These are phyloP conservation scores for Yponomeuta sedellus DNA, from an alignment of 2,888 invertebrate species.

Conservation along the genomic window DNA sequence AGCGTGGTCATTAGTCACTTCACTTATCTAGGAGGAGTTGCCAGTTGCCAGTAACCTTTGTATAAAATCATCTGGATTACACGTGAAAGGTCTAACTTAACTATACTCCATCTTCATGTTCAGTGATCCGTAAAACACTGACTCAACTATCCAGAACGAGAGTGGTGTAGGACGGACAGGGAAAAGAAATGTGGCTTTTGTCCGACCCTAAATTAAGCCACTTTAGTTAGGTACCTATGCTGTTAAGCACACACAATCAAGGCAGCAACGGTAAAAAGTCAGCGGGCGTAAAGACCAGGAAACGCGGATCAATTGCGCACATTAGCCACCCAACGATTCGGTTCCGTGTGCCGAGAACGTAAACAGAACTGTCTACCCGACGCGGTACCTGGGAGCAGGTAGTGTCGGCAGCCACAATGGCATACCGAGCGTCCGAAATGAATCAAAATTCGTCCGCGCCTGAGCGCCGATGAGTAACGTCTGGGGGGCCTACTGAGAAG, in stretches of 20 bases:
- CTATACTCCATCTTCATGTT: neutral
- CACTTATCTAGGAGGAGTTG: too few relatives aligned
- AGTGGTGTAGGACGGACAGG: too few relatives aligned
- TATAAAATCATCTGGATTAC: too few relatives aligned
- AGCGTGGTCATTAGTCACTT: too few relatives aligned
- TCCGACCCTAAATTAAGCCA: too few relatives aligned
- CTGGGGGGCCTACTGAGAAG: constrained; percentile 19
- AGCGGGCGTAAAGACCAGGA: neutral
- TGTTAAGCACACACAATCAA: neutral
- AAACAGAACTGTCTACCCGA: constrained; percentile 43
- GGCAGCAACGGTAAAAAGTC: neutral
- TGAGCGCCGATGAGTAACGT: constrained; percentile 44
- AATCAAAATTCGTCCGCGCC: constrained; percentile 58
- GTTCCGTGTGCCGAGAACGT: constrained; percentile 56
- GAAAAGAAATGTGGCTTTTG: too few relatives aligned
- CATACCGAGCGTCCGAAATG: constrained; percentile 71
- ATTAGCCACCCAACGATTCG: constrained; percentile 6
- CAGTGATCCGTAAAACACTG: neutral
- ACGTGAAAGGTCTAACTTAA: too few relatives aligned
- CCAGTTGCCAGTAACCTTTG: too few relatives aligned
- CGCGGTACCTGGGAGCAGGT: constrained; percentile 48
- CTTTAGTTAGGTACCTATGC: neutral
- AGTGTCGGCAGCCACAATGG: constrained; percentile 62
- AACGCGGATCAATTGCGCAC: neutral
- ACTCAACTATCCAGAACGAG: too few relatives aligned